Evolutionary conservation across 2,797 vertebrate genomes (phyloP).

Genomic region (Adelosebastes latens): DNA sequence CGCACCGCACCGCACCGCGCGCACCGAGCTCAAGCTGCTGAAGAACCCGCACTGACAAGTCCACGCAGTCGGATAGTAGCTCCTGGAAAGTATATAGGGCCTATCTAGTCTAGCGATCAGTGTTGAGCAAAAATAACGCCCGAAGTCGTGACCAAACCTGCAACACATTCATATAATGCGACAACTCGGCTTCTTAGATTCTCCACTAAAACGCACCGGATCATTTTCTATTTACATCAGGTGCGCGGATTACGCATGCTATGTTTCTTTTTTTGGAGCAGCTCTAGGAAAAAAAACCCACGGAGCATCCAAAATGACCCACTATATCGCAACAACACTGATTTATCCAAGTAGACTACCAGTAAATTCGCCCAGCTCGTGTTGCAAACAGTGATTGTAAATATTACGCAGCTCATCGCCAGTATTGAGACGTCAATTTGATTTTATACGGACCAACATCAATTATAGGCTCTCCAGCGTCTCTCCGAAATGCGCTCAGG

Average conservation of each 20-base stretch:
- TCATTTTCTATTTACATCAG: conserved; percentile 47
- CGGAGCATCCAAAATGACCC: conserved; percentile 24
- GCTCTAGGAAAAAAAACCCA: conserved; percentile 40
- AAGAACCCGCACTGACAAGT: conserved; percentile 49
- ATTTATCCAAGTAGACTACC: conserved; percentile 16
- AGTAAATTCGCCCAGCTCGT: background rate
- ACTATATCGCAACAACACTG: conserved; percentile 11
- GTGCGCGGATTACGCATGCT: conserved; percentile 24
- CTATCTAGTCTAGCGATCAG: conserved; percentile 33
- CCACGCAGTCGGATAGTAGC: conserved; percentile 34
- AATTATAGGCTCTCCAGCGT: conserved; percentile 36
- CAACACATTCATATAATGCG: conserved; percentile 38
- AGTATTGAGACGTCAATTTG: conserved; percentile 32
- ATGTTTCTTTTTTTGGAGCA: conserved; percentile 8
- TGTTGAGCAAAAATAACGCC: conserved; percentile 31
- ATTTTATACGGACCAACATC: conserved; percentile 38
- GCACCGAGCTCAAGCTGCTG: conserved; percentile 53
- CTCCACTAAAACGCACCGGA: conserved; percentile 11
- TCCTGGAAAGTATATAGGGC: conserved; percentile 39
- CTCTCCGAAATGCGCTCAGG: conserved; percentile 35
- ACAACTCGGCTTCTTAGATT: conserved; percentile 43
- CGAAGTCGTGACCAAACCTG: conserved; percentile 48
- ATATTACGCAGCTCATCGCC: background rate
- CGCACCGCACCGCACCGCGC: conserved; percentile 24
- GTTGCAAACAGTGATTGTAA: background rate